phyloP scores from a whole-genome alignment of 2,888 invertebrate species.

The Platycnemis pennipes region DNA sequence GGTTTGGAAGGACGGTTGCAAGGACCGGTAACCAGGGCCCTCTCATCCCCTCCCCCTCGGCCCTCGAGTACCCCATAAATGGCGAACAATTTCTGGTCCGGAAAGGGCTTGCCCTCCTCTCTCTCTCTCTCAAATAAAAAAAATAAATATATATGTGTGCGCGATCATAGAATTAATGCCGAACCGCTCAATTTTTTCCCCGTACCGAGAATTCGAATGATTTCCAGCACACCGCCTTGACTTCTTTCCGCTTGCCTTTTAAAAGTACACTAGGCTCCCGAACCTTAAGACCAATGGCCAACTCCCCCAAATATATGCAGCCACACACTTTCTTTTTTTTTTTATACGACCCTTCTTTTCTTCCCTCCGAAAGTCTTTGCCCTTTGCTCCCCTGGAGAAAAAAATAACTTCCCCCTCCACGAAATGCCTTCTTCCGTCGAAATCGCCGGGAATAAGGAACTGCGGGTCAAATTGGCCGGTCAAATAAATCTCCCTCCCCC shows the following conservation, averaged over 20 bases:
- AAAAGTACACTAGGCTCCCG: not conserved
- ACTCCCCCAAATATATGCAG: not conserved
- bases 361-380: not conserved
- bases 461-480: slow-evolving; percentile 59
- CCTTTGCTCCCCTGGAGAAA: slow-evolving; percentile 19
- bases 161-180: not conserved
- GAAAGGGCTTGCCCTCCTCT: not conserved
- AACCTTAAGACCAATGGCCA: not conserved
- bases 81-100: not conserved
- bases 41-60: not conserved
- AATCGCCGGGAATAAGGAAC: slow-evolving; percentile 58
- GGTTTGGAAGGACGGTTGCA: too few relatives aligned
- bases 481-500: slow-evolving; percentile 51
- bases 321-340: not conserved
- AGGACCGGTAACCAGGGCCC: not conserved
- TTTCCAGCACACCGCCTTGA: not conserved
- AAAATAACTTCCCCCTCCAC: not conserved
- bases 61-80: not conserved
- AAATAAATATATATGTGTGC: not conserved
- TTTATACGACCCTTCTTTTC: not conserved
- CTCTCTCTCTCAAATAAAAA: not conserved
- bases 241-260: not conserved
- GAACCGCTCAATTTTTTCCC: not conserved
- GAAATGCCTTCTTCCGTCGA: slow-evolving; percentile 18
- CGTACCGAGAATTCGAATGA: not conserved